Evolutionary conservation across 2,113 vertebrate species (phyloP).

Genomic region (Emydocephalus ijimae): DNA sequence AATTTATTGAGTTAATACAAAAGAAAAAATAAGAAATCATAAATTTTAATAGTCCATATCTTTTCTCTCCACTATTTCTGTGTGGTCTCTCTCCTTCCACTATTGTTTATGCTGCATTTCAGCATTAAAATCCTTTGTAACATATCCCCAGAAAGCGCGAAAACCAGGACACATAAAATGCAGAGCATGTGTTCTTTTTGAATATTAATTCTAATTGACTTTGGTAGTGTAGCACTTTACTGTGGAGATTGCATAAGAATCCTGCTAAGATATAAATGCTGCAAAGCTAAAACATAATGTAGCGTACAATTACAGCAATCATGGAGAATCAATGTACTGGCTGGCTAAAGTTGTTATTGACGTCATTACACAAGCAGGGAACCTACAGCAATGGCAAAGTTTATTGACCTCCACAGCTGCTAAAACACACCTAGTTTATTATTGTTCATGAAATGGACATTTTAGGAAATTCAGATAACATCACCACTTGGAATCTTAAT

Average conservation of each 20-base stretch:
- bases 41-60: not conserved
- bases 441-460: slow-evolving; percentile 30
- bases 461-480: slow-evolving; percentile 28
- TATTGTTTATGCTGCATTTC: slow-evolving; percentile 50
- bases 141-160: slow-evolving; percentile 43
- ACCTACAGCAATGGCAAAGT: slow-evolving; percentile 39
- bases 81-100: slow-evolving; percentile 43
- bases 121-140: slow-evolving; percentile 34
- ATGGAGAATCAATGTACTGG: slow-evolving; percentile 1
- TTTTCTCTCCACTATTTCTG: not conserved
- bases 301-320: slow-evolving; percentile 10
- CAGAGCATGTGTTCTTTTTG: slow-evolving; percentile 34
- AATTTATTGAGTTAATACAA: not conserved
- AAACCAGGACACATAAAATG: slow-evolving; percentile 51
- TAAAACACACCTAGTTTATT: slow-evolving; percentile 41
- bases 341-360: slow-evolving; percentile 32
- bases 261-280: slow-evolving; percentile 35
- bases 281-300: slow-evolving; percentile 15
- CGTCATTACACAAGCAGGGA: slow-evolving; percentile 44
- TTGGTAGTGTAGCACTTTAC: slow-evolving; percentile 33
- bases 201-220: slow-evolving; percentile 59
- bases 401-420: slow-evolving; percentile 21
- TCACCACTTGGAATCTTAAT: not conserved
- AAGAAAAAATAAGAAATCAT: not conserved
- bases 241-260: slow-evolving; percentile 40